These are phyloP conservation scores for Argopecten irradians DNA, from an alignment of 1,140 invertebrate genomes.

Conservation along the genomic window DNA sequence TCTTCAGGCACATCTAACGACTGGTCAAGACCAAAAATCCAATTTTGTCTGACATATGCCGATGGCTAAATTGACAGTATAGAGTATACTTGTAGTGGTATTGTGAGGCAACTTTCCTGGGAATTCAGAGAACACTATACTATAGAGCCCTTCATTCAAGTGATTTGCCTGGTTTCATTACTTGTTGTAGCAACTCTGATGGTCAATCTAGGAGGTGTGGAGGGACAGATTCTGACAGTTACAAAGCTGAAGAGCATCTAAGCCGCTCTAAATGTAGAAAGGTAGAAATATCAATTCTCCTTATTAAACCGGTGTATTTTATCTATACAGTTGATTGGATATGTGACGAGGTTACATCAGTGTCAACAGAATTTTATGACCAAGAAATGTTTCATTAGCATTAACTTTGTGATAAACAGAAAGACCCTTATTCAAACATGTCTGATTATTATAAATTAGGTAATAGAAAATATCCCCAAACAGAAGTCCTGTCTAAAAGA, in stretches of 20 bases:
- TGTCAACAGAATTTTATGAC: background rate
- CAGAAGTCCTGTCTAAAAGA: no score
- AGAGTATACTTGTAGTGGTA: background rate
- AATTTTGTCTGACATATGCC: slow-evolving; percentile 22
- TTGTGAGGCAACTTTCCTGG: background rate
- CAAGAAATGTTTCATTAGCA: background rate
- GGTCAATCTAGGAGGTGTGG: background rate
- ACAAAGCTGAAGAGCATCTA: background rate
- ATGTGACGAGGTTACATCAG: background rate
- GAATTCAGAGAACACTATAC: background rate
- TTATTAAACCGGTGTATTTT: background rate
- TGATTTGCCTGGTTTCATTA: background rate
- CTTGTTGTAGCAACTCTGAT: background rate
- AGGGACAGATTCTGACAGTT: background rate
- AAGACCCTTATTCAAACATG: background rate
- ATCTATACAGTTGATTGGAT: background rate
- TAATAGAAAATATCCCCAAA: no score
- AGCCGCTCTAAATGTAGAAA: background rate
- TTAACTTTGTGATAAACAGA: background rate
- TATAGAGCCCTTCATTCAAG: background rate
- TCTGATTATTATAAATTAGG: no score
- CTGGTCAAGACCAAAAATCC: slow-evolving; percentile 11
- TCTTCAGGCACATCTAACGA: background rate
- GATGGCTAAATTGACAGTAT: slow-evolving; percentile 9
- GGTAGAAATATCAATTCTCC: background rate